Evolutionary conservation across 1,140 invertebrate species (phyloP), one percentile per base, ranked within the genome.

Genomic region (Holotrichia oblita): DNA sequence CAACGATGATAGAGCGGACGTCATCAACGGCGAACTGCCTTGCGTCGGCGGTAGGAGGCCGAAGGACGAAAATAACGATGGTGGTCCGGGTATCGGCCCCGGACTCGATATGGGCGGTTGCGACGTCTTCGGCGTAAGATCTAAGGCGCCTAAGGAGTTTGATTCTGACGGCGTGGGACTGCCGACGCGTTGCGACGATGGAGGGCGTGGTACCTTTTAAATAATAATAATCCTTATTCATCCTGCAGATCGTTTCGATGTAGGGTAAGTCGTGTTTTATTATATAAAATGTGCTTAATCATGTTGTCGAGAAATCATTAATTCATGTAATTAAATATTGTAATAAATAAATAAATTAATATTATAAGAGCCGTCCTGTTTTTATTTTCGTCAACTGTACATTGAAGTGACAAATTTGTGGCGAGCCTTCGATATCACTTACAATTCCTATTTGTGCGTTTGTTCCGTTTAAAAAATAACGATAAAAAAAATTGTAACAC

Each of bases 1-100:
- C 82, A 94, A 90, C 81, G 94, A 94, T 78, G 93, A 93, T 83
- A 94, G 89, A 20, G 92, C 93, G 48, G 89, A 90, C 77, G 90
- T 90, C 89, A 91, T 92, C 78, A 92, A 88, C 77, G 89, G 89
- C 79, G 89, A 84, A 81, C 89, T 88, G 80, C 88, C 88, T 81
- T 90, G 88, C 77, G 87, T 86, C 79, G 89, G 89, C 77, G 91
- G 91, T 80, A 92, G 89, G 40, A 92, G 88, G 27, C 90, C 91
- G 78, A 92, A 89, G 78, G 90, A 90, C 79, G 91, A 90, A 82
- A 91, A 91, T 83, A 91, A 87, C 76, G 90, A 89, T 82, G 91
- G 90, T 81, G 89, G 87, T 79, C 85, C 86, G 6, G 86, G 84
- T 79, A 83, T 84, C 1, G 84, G 83, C n/a, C 83, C 83, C 14